These are phyloP conservation scores for Rousettus leschenaultii DNA, from an alignment of 2,113 vertebrate species.

Conservation along the genomic window DNA sequence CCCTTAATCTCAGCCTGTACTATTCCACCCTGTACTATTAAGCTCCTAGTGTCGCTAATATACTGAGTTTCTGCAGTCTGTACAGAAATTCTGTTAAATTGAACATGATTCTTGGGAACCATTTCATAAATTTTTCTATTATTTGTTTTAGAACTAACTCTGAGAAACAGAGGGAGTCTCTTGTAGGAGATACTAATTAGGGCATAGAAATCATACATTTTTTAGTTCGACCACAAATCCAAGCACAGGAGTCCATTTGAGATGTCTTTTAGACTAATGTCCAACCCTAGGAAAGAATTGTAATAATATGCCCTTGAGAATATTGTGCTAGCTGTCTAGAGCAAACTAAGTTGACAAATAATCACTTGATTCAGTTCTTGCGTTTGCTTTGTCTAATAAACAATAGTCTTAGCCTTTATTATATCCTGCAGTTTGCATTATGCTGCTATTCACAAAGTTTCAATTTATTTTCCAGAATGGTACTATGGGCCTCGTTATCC, in stretches of 20 bases:
- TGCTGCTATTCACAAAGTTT: constrained; percentile 19
- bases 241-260: constrained; percentile 1
- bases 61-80: background rate
- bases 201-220: constrained; percentile 2
- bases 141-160: constrained; percentile 35
- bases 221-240: constrained; percentile 30
- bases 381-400: constrained; percentile 67
- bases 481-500: background rate
- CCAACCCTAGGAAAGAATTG: constrained; percentile 19
- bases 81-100: constrained; percentile 4
- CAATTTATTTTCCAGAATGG: constrained; percentile 15
- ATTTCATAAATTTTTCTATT: constrained; percentile 22
- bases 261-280: constrained; percentile 49
- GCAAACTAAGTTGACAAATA: constrained; percentile 59
- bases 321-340: constrained; percentile 48
- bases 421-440: constrained; percentile 32
- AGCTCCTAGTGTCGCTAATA: background rate
- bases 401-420: constrained; percentile 32
- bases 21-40: background rate
- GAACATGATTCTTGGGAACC: constrained; percentile 8
- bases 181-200: constrained; percentile 37
- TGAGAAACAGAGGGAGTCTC: constrained; percentile 13
- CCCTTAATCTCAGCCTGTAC: background rate
- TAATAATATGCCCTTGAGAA: constrained; percentile 45
- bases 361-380: constrained; percentile 34